A percentile compares a stretch with the other conserved stretches of the same genome.
phyloP scores from a whole-genome alignment of 2,797 vertebrate species.

The Sphaeramia orbicularis region DNA sequence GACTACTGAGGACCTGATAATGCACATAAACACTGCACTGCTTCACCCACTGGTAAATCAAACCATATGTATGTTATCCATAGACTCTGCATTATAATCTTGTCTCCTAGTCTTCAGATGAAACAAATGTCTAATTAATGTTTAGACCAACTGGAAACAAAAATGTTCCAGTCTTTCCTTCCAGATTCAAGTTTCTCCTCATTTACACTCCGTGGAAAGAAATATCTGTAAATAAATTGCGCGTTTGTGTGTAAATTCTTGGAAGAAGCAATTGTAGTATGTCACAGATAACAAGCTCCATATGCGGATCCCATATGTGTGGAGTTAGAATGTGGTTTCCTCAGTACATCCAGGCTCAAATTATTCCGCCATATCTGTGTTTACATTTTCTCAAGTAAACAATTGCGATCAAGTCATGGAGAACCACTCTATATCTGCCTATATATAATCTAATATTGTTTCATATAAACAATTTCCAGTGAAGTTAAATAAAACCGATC shows the following conservation, averaged over 20 bases:
- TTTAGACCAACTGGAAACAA: neutral
- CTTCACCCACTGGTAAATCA: slow-evolving; percentile 89
- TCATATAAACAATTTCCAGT: too few species aligned
- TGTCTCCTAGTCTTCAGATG: neutral
- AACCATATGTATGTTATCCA: neutral
- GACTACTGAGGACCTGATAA: slow-evolving; percentile 74
- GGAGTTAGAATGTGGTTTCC: slow-evolving; percentile 3
- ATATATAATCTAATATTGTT: too few species aligned
- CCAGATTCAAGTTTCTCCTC: neutral
- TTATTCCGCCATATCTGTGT: neutral
- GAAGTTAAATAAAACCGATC: too few species aligned
- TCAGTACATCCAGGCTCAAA: neutral
- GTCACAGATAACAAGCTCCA: slow-evolving; percentile 42
- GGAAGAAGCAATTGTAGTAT: slow-evolving; percentile 3
- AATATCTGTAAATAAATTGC: neutral
- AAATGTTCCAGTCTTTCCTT: neutral
- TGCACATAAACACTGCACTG: slow-evolving; percentile 74
- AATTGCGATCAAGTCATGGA: neutral
- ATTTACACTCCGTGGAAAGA: slow-evolving; percentile 4
- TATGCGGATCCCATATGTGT: slow-evolving; percentile 30
- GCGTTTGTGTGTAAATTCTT: neutral
- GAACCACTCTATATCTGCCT: neutral
- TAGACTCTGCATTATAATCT: neutral
- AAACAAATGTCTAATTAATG: neutral
- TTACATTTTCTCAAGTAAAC: slow-evolving; percentile 28